phyloP scores from a whole-genome alignment of 2,797 vertebrate species.

The Darevskia nairensis region DNA sequence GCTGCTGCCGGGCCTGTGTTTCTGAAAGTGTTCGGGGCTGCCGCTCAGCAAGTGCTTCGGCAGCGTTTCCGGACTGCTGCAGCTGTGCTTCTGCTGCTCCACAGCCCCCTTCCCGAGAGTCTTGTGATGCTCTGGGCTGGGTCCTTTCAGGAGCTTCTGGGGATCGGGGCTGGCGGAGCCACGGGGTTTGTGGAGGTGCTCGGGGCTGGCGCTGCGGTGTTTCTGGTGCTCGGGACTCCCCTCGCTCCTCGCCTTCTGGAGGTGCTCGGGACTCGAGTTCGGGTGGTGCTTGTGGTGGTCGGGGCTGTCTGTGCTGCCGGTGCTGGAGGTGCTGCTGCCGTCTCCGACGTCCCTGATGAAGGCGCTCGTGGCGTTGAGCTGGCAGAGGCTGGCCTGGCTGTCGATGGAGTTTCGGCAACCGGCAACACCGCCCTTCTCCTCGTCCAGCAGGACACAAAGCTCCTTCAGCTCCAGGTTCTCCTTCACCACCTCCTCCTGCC shows the following conservation, averaged over 20 bases:
- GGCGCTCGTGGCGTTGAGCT: constrained; percentile 75
- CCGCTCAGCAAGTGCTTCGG: constrained; percentile 83
- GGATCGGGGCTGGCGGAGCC: constrained; percentile 86
- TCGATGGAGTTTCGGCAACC: constrained; percentile 91
- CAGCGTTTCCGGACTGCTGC: constrained; percentile 83
- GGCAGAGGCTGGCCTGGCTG: constrained; percentile 91
- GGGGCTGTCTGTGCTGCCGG: constrained; percentile 91
- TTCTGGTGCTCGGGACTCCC: constrained; percentile 87
- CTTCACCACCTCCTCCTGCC: constrained; percentile 89
- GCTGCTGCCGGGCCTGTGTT: constrained; percentile 84
- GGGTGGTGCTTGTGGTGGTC: constrained; percentile 87
- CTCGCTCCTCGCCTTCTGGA: constrained; percentile 79
- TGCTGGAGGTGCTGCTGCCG: constrained; percentile 94
- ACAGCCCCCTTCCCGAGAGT: constrained; percentile 80
- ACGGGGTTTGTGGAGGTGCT: constrained; percentile 89
- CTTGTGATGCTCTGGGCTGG: constrained; percentile 88
- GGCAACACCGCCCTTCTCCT: constrained; percentile 84
- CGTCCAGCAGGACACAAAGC: constrained; percentile 91
- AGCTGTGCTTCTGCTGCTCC: constrained; percentile 83
- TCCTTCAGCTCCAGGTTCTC: constrained; percentile 96
- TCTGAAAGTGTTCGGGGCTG: constrained; percentile 90
- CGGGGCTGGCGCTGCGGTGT: constrained; percentile 88
- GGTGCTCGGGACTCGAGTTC: constrained; percentile 83
- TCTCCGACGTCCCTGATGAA: constrained; percentile 91
- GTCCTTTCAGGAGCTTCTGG: constrained; percentile 83